A percentile compares a stretch with the other conserved stretches of the same genome.
phyloP scores from a whole-genome alignment of 2,113 vertebrate species.

The Clupea harengus region DNA sequence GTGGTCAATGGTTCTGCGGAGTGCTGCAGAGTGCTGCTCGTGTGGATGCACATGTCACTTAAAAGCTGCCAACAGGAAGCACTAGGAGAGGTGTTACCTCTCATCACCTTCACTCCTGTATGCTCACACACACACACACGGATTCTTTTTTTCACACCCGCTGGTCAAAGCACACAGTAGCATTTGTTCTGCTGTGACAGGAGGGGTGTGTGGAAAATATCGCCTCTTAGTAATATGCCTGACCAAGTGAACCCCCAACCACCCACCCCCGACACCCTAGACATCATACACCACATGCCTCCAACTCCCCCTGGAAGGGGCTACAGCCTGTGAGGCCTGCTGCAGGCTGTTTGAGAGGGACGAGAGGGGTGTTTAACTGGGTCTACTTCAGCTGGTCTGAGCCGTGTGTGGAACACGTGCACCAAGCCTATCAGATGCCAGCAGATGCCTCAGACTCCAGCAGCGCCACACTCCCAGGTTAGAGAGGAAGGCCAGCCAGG shows the following conservation, averaged over 20 bases:
- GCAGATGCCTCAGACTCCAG: neutral
- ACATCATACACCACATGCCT: too few relatives aligned
- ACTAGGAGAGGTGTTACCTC: neutral
- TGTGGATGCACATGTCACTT: neutral
- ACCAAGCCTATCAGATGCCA: too few relatives aligned
- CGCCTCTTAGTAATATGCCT: neutral
- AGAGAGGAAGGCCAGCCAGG: neutral
- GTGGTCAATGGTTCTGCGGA: neutral
- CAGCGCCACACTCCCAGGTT: neutral
- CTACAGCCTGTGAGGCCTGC: too few relatives aligned
- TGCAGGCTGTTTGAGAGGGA: too few relatives aligned
- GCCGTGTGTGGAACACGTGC: neutral
- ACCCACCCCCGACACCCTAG: neutral
- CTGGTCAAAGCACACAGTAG: neutral
- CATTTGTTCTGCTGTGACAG: slow-evolving; percentile 8
- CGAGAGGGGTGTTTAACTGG: too few relatives aligned
- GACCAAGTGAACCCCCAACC: neutral
- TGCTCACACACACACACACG: slow-evolving; percentile 23
- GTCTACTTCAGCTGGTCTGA: neutral
- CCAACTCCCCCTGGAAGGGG: too few relatives aligned
- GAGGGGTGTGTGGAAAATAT: neutral
- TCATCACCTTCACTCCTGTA: neutral
- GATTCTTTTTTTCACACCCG: slow-evolving; percentile 17
- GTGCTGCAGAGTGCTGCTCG: neutral
- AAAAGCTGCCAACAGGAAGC: neutral